Conservation (phyloP, 2,888 invertebrate species). For the Nasonia oneida region DNA sequence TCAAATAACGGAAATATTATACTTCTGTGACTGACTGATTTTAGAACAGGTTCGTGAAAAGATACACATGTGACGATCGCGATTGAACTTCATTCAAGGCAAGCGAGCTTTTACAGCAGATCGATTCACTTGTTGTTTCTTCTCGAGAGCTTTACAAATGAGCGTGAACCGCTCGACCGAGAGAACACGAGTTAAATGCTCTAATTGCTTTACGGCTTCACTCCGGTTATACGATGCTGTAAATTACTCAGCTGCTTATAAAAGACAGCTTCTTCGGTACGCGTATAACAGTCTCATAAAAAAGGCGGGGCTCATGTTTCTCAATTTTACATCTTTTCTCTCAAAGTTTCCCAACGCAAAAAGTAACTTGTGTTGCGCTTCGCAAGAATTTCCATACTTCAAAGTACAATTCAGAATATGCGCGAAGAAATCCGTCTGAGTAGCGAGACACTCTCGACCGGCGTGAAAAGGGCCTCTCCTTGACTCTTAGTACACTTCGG, state of each 20-base stretch:
- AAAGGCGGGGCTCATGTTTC: not conserved
- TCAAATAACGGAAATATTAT: no score
- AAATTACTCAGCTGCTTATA: not conserved
- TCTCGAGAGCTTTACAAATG: not conserved
- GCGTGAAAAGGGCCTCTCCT: slow-evolving; percentile 16
- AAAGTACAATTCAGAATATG: not conserved
- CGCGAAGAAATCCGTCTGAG: slow-evolving; percentile 6
- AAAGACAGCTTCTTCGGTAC: not conserved
- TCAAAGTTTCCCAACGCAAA: not conserved
- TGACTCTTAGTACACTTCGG: slow-evolving; percentile 15
- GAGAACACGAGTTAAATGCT: not conserved
- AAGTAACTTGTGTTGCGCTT: not conserved
- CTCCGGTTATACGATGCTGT: not conserved
- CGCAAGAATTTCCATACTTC: not conserved
- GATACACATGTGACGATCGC: no score
- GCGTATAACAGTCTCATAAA: not conserved
- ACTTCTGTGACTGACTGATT: no score
- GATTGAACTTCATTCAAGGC: no score
- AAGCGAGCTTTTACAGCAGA: not conserved
- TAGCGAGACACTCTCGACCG: not conserved
- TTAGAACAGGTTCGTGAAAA: no score
- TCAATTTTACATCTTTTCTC: not conserved
- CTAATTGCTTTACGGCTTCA: not conserved
- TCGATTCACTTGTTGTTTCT: slow-evolving; percentile 6
- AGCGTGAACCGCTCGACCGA: not conserved